Conservation (phyloP, 2,888 invertebrate species). For the Sepioteuthis lessoniana region DNA sequence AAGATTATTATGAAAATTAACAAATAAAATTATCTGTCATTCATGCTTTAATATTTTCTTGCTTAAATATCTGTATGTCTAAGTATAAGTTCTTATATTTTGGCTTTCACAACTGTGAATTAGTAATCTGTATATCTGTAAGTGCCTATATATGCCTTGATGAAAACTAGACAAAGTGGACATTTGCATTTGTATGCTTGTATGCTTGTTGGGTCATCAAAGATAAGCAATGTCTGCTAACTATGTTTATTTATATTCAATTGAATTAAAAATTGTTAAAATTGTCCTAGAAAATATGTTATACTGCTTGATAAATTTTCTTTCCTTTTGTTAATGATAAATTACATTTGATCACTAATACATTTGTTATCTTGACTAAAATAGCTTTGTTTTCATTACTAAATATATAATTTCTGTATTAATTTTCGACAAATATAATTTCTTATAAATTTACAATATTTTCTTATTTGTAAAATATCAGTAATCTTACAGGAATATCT, state of each 20-base stretch:
- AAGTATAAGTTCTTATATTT: not conserved
- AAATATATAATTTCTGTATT: not conserved
- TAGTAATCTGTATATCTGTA: not conserved
- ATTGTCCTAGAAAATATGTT: slow-evolving; percentile 9
- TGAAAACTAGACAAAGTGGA: not conserved
- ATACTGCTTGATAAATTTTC: not conserved
- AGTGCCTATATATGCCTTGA: not conserved
- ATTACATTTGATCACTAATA: not conserved
- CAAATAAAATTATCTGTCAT: not conserved
- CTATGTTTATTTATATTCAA: not conserved
- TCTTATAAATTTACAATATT: not conserved
- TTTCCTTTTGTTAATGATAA: not conserved
- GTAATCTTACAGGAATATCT: not conserved
- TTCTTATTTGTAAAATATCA: not conserved
- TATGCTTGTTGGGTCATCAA: not conserved
- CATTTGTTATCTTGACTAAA: not conserved
- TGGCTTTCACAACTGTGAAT: not conserved
- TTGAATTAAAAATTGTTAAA: not conserved
- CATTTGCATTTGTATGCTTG: not conserved
- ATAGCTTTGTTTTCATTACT: not conserved
- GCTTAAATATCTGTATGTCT: not conserved
- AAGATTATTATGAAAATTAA: not conserved
- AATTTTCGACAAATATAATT: not conserved
- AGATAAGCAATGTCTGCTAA: not conserved
- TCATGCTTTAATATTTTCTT: not conserved